These are phyloP conservation scores for Parazoanthus swiftii DNA, from an alignment of 92 coral and sea anemone species.

Conservation along the genomic window DNA sequence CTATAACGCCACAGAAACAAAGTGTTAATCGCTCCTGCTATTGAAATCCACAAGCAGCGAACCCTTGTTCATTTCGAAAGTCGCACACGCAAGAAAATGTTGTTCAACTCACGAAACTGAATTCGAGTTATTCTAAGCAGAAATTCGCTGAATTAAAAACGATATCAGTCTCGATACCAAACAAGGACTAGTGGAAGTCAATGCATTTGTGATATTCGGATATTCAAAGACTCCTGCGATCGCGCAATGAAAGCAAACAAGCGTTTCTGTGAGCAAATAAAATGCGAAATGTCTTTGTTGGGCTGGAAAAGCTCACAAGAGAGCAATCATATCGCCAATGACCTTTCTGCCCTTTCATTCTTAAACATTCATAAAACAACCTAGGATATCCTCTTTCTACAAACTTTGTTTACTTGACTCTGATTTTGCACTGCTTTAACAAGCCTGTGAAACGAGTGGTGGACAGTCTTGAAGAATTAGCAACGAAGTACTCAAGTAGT, in stretches of 20 bases:
- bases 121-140: neutral
- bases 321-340: constrained; percentile 60
- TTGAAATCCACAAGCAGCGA: constrained; percentile 22
- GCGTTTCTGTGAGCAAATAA: constrained; percentile 19
- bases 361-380: constrained; percentile 56
- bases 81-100: constrained; percentile 38
- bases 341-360: constrained; percentile 80
- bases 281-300: constrained; percentile 29
- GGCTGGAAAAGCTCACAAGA: constrained; percentile 4
- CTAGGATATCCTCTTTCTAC: constrained; percentile 61
- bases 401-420: constrained; percentile 49
- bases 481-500: constrained; percentile 1
- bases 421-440: constrained; percentile 34
- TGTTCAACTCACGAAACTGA: constrained; percentile 33
- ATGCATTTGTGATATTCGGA: constrained; percentile 29
- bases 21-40: constrained; percentile 29
- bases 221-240: constrained; percentile 26
- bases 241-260: constrained; percentile 38
- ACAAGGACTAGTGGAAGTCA: neutral
- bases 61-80: constrained; percentile 47
- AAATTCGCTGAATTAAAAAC: constrained; percentile 18
- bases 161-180: constrained; percentile 32
- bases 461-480: neutral
- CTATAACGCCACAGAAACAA: neutral
- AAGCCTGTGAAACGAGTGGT: neutral